Evolutionary conservation across 2,888 invertebrate species (phyloP).

Genomic region (Chelonus formosanus): DNA sequence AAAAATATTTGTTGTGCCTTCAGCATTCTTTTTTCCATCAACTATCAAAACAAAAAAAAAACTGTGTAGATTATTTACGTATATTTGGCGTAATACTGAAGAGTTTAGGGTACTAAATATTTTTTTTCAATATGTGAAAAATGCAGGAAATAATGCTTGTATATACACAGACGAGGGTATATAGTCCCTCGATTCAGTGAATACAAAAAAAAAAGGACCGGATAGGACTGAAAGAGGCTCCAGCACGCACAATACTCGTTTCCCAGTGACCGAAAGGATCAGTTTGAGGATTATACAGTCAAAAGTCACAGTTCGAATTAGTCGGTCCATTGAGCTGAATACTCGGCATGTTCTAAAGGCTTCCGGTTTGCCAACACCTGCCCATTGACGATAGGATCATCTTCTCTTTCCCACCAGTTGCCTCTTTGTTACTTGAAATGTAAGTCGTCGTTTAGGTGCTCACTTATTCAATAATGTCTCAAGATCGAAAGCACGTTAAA

Average conservation of each 20-base stretch:
- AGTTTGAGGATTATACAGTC: slow-evolving; percentile 59
- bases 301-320: slow-evolving; percentile 64
- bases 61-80: no score
- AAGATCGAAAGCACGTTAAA: slow-evolving; percentile 13
- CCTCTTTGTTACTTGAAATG: no score
- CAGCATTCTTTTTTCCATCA: no score
- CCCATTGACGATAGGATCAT: slow-evolving; percentile 45
- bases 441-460: no score
- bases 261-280: slow-evolving; percentile 48
- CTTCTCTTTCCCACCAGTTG: slow-evolving; percentile 1
- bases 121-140: no score
- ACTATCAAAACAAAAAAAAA: no score
- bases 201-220: slow-evolving; percentile 12
- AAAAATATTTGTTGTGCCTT: no score
- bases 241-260: slow-evolving; percentile 36
- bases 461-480: no score
- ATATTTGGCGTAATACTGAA: no score
- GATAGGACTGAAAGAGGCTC: slow-evolving; percentile 1
- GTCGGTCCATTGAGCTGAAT: slow-evolving; percentile 60
- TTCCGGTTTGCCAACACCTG: slow-evolving; percentile 64
- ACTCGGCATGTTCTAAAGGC: slow-evolving; percentile 58
- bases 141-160: no score
- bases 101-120: no score
- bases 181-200: slow-evolving; percentile 1
- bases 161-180: no score